Conservation (phyloP, 2,113 vertebrate species). For the Pica pica region DNA sequence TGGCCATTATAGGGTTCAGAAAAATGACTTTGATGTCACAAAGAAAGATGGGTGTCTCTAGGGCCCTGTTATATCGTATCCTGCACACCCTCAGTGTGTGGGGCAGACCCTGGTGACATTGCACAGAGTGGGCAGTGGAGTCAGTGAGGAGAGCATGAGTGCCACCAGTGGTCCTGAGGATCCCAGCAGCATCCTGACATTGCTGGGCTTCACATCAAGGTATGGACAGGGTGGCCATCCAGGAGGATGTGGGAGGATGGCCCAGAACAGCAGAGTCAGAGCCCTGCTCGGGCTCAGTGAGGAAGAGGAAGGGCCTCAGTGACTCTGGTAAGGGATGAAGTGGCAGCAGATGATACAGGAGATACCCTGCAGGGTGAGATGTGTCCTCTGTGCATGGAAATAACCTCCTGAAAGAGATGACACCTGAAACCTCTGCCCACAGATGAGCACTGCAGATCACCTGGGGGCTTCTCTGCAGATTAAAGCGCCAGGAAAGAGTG, state of each 20-base stretch:
- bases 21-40: background rate
- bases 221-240: background rate
- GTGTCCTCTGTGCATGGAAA: background rate
- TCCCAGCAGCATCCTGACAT: background rate
- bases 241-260: background rate
- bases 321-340: background rate
- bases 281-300: background rate
- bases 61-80: background rate
- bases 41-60: background rate
- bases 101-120: rapidly evolving
- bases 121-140: background rate
- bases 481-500: background rate
- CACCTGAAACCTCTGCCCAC: background rate
- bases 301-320: background rate
- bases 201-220: background rate
- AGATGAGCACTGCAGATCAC: background rate
- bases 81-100: background rate
- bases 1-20: background rate
- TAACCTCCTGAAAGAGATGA: background rate
- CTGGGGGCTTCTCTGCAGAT: background rate
- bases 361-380: background rate
- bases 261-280: background rate
- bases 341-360: background rate
- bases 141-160: background rate
- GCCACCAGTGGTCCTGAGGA: background rate